Evolutionary conservation across 1,140 invertebrate species (phyloP).

Genomic region (Apolygus lucorum): DNA sequence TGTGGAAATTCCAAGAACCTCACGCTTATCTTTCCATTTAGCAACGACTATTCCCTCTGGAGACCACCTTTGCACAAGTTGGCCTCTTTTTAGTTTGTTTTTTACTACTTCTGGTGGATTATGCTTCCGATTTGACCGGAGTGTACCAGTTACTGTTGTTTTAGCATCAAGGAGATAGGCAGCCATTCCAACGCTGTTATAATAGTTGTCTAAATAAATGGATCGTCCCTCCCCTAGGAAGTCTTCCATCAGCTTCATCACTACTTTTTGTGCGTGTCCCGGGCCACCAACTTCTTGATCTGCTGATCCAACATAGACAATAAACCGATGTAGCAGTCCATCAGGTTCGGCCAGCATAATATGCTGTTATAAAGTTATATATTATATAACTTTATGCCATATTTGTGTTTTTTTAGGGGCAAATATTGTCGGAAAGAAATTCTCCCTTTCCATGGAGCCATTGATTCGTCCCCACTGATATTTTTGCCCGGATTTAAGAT

Average conservation of each 20-base stretch:
- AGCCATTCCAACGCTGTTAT: constrained; percentile 21
- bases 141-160: constrained; percentile 29
- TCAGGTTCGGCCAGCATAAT: not conserved
- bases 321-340: not conserved
- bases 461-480: constrained; percentile 38
- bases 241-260: not conserved
- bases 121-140: constrained; percentile 24
- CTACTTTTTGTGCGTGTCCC: not conserved
- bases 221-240: not conserved
- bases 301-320: not conserved
- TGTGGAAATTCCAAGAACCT: constrained; percentile 36
- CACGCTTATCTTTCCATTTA: constrained; percentile 38
- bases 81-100: constrained; percentile 29
- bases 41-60: constrained; percentile 27
- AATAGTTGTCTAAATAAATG: constrained; percentile 21
- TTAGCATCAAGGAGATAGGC: constrained; percentile 21
- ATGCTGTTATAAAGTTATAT: not conserved
- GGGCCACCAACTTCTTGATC: not conserved
- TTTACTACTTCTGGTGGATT: constrained; percentile 27
- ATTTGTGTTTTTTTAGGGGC: constrained; percentile 39
- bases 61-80: constrained; percentile 22
- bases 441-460: constrained; percentile 38
- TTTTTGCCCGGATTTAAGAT: constrained; percentile 31
- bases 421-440: constrained; percentile 40
- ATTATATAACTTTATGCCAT: constrained; percentile 30